Base-by-base conservation (phyloP, 2,888 invertebrate genomes). In the Xestia xanthographa region DNA sequence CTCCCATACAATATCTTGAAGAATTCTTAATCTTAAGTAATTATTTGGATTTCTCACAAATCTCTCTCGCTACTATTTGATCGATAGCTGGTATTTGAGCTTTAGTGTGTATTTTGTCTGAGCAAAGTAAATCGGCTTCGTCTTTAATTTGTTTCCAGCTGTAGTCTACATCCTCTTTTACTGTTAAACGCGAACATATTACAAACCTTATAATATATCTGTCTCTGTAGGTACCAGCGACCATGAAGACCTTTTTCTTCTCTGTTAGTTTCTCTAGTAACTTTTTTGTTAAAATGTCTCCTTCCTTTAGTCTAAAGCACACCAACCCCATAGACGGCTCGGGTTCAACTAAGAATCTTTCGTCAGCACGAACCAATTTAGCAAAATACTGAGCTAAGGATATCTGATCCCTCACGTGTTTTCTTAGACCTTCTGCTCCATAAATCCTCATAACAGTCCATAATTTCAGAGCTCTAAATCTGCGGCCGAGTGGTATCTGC, bases 401-500 rank as follows among this genome's bases (percentile, higher is more conserved):
- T 17, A 98, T 97, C 84, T 98, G 98, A 75, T 97, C 97, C 73
- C 99, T 97, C 43, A 99, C 98, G 90, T 98, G 97, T 8, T 97
- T 97, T 87, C 98, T 98, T 8, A 99, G 94, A 6, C 98, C 98
- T 90, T 98, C 97, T 6, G 98, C 97, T 0, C 99, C 99, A 87
- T 98, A 98, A 75, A 98, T 95, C 83, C 99, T 97, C 87, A 99
- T 95, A 0, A 98, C 98, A 82, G 99, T 98, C 99, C 99, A 99
- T n/a, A 99, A 95, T 93, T 99, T 99, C 34, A 99, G 94, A 0
- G 99, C 97, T 66, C 99, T 97, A 93, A 99, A 99, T 85, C 99
- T 97, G 63, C 99, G 97, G 0, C 99, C 99, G 41, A 99, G 95
- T 8, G 98, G 97, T 91, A 99, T 98, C 94, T 98, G 98, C 98